Conservation (phyloP, 2,888 invertebrate species). For the Mechanitis messenoides region DNA sequence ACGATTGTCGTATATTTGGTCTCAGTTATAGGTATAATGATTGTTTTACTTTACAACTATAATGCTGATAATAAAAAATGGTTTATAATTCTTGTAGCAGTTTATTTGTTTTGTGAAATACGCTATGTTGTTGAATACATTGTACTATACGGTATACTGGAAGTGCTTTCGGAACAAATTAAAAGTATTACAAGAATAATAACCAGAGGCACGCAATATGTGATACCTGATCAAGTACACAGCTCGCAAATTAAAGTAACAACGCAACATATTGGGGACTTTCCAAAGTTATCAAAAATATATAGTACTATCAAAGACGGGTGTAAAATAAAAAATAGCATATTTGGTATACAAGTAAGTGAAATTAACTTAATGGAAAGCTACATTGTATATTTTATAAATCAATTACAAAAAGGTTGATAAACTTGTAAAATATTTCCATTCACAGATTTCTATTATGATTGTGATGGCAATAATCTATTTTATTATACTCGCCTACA, state of each 20-base stretch:
- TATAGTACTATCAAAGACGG: constrained; percentile 17
- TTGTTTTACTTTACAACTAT: too few species aligned
- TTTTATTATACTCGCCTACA: constrained; percentile 15
- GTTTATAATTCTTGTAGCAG: too few species aligned
- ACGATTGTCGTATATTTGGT: too few species aligned
- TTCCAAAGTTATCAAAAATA: constrained; percentile 12
- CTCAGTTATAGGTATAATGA: too few species aligned
- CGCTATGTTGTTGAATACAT: constrained; percentile 31
- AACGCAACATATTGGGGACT: constrained; percentile 6
- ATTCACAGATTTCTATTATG: constrained; percentile 1
- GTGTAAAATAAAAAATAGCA: constrained; percentile 15
- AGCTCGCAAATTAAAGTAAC: not conserved
- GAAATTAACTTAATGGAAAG: too few species aligned
- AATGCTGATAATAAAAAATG: too few species aligned
- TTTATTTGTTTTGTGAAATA: not conserved
- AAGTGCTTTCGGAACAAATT: constrained; percentile 38
- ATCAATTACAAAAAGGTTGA: too few species aligned
- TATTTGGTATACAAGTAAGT: constrained; percentile 21
- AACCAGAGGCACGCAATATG: constrained; percentile 2
- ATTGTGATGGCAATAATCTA: not conserved
- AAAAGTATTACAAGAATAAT: constrained; percentile 31
- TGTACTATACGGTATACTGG: constrained; percentile 32
- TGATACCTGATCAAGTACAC: constrained; percentile 15
- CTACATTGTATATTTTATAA: too few species aligned
- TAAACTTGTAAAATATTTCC: not conserved